A percentile compares a stretch with the other conserved stretches of the same genome.
These are phyloP conservation scores for Ceratothoa steindachneri DNA, from an alignment of 2,888 invertebrate genomes.

Conservation along the genomic window DNA sequence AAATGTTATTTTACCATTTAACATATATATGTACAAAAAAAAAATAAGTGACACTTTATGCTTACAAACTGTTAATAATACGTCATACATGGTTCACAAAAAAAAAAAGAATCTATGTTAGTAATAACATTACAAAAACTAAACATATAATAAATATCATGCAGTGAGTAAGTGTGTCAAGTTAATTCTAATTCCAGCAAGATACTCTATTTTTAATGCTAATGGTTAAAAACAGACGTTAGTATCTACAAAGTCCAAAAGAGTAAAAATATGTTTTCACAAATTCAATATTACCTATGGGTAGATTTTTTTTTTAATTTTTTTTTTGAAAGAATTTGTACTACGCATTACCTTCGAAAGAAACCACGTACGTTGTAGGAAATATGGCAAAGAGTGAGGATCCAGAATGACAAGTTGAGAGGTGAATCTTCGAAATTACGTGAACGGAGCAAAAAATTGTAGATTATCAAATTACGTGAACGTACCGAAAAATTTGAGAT, in stretches of 20 bases:
- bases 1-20: background rate
- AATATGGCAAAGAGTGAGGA: too few species aligned
- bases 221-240: background rate
- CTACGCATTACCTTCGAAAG: background rate
- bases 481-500: too few species aligned
- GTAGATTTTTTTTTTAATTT: background rate
- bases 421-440: too few species aligned
- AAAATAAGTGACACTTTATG: background rate
- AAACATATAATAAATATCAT: background rate
- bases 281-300: background rate
- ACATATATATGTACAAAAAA: background rate
- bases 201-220: background rate
- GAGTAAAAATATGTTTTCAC: background rate
- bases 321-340: background rate
- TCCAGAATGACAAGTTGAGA: too few species aligned
- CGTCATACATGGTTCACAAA: background rate
- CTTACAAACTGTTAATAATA: background rate
- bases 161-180: background rate
- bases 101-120: background rate
- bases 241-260: background rate
- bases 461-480: too few species aligned
- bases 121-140: background rate
- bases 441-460: too few species aligned
- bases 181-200: background rate
- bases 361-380: background rate